Evolutionary conservation across 1,140 invertebrate genomes (phyloP), one percentile per base, ranked within the genome.

Genomic region (Geopemphigus sp.): DNA sequence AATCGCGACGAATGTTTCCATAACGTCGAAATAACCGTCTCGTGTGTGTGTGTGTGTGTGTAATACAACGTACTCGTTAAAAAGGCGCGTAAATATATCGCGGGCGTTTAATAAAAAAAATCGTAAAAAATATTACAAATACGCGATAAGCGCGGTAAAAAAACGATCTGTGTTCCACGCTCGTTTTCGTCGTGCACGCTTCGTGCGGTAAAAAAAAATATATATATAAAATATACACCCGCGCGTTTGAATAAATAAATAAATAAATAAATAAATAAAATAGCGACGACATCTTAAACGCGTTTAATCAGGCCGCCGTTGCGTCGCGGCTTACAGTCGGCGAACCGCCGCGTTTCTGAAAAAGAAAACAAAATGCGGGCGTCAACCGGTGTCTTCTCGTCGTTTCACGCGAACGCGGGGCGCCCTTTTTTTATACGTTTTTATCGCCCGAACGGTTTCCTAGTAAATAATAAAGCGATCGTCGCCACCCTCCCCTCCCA

Each of bases 231-330:
- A 45, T 50, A 24, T 19, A 50, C 17, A 17, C 17, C 10, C 12
- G n/a, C 14, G 64, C 24, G 47, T 26, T 68, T 24, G 24, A 54
- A 72, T 72, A 72, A 54, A 72, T 78, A 63, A 63, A 63, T 78
- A 78, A 78, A 61, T 78, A 29, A 78, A 61, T 50, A 78, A 26
- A 61, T 59, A 32, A 73, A 73, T 56, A 39, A 73, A 73, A 78
- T 61, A 78, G 73, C 47, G 39, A 61, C 61, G 47, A 61, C 47
- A 61, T 61, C 73, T 78, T 78, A 78, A 59, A n/a, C n/a, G n/a
- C 19, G 61, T n/a, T 78, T 61, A 78, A 78, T 78, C 73, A 78
- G n/a, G n/a, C n/a, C n/a, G 73, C 73, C 73, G 26, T 78, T 78
- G 56, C 45, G 73, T 78, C n/a, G n/a, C n/a, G n/a, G n/a, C n/a